Conservation (phyloP, 2,888 invertebrate species). For the Phortica okadai region DNA sequence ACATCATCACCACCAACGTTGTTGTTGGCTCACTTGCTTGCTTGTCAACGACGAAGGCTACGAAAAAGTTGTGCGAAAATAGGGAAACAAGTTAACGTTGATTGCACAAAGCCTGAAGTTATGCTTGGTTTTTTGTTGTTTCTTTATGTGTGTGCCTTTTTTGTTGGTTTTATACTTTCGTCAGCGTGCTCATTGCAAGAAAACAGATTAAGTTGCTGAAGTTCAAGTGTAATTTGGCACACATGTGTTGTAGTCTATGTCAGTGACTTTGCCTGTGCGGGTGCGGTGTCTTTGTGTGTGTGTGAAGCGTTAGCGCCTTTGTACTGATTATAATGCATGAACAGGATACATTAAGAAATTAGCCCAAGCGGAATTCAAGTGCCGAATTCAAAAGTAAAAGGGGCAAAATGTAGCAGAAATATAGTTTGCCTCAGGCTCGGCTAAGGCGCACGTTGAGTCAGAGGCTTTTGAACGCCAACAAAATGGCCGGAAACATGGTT, state of each 20-base stretch:
- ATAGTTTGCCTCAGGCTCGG: neutral
- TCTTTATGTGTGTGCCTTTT: neutral
- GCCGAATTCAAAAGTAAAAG: neutral
- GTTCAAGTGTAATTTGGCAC: conserved; percentile 30
- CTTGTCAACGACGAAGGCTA: conserved; percentile 25
- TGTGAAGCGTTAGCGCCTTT: conserved; percentile 1
- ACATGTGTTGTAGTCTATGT: neutral
- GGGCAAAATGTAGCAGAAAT: neutral
- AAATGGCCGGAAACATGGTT: conserved; percentile 68
- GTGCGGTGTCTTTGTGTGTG: neutral
- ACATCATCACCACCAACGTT: neutral
- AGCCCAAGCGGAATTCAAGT: conserved; percentile 50
- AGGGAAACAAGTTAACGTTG: conserved; percentile 68
- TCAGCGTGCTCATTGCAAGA: neutral
- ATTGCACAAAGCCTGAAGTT: conserved; percentile 62
- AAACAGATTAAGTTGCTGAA: conserved; percentile 28
- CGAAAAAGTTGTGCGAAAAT: conserved; percentile 56
- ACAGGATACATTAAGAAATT: conserved; percentile 64
- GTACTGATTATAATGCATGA: conserved; percentile 32
- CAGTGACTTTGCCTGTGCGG: too few species aligned
- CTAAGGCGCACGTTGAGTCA: neutral
- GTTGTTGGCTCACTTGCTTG: too few species aligned
- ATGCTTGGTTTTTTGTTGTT: neutral
- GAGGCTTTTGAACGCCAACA: conserved; percentile 14
- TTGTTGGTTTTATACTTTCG: neutral